Percentiles rank a stretch among this genome's conserved stretches.
These are phyloP conservation scores for Callaeas wilsoni DNA, from an alignment of 2,113 vertebrate genomes.

Conservation along the genomic window DNA sequence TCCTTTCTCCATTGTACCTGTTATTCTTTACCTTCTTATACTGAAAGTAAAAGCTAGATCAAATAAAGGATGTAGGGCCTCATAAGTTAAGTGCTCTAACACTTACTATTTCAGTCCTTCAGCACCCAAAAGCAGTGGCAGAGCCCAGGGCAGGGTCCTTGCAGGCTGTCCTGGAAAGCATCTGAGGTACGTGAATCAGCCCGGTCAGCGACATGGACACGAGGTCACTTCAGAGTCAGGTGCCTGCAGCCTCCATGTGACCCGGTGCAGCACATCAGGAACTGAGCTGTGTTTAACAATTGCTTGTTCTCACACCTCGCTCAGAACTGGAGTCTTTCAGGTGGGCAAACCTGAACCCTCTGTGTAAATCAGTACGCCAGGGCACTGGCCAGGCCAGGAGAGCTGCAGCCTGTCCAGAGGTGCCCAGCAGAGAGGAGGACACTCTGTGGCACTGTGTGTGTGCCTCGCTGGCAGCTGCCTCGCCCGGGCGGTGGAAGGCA, in stretches of 20 bases:
- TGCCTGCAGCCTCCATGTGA: not conserved
- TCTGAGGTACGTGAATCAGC: fast-evolving
- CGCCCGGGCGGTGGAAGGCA: too few species aligned
- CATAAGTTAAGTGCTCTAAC: not conserved
- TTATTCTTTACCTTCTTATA: not conserved
- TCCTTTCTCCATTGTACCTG: not conserved
- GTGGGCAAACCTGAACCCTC: not conserved
- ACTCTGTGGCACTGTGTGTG: too few species aligned
- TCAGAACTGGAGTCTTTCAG: not conserved
- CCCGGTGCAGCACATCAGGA: not conserved
- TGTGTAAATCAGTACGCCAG: too few species aligned
- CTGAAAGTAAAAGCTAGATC: not conserved
- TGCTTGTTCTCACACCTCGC: fast-evolving
- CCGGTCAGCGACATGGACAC: not conserved
- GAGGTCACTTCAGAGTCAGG: not conserved
- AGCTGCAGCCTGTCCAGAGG: too few species aligned
- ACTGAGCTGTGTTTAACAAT: not conserved
- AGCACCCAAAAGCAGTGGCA: not conserved
- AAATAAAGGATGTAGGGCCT: not conserved
- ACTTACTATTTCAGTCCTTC: not conserved
- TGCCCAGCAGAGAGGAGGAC: too few species aligned
- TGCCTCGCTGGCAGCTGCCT: too few species aligned
- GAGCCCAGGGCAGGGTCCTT: not conserved
- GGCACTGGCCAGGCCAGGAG: too few species aligned
- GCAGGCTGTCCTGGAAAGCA: not conserved